Evolutionary conservation across 2,888 invertebrate species (phyloP).

Genomic region (Lasioglossum vierecki): DNA sequence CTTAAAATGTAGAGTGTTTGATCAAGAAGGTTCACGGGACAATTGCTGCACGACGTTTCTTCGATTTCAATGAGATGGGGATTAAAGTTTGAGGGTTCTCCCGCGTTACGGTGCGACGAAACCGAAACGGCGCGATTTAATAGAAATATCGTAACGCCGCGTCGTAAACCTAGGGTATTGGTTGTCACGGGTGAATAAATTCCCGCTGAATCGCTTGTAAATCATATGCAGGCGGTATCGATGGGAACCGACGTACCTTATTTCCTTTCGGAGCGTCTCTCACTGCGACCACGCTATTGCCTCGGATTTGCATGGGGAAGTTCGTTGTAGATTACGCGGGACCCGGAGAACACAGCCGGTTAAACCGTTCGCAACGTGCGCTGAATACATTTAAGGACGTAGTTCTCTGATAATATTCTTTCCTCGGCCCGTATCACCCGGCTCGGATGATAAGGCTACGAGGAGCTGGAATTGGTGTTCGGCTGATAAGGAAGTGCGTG

Average conservation of each 20-base stretch:
- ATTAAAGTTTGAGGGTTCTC: no score
- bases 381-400: conserved; percentile 43
- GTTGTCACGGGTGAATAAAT: conserved; percentile 42
- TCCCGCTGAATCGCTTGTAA: conserved; percentile 32
- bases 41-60: background rate
- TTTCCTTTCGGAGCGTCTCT: conserved; percentile 37
- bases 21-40: background rate
- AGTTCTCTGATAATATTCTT: conserved; percentile 54
- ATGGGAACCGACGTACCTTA: conserved; percentile 29
- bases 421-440: conserved; percentile 15
- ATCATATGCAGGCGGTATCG: conserved; percentile 48
- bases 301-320: conserved; percentile 39
- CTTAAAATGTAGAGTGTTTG: background rate
- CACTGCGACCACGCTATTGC: background rate
- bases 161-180: conserved; percentile 26
- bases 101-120: background rate
- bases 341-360: conserved; percentile 7
- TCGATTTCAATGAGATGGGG: background rate
- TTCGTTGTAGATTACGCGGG: conserved; percentile 32
- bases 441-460: conserved; percentile 37
- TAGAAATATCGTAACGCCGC: conserved; percentile 25
- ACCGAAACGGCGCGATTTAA: background rate
- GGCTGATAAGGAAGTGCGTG: conserved; percentile 35
- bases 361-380: conserved; percentile 48
- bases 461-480: conserved; percentile 24